Conservation (phyloP, 92 coral and sea anemone genomes). For the Meandrina meandrites region DNA sequence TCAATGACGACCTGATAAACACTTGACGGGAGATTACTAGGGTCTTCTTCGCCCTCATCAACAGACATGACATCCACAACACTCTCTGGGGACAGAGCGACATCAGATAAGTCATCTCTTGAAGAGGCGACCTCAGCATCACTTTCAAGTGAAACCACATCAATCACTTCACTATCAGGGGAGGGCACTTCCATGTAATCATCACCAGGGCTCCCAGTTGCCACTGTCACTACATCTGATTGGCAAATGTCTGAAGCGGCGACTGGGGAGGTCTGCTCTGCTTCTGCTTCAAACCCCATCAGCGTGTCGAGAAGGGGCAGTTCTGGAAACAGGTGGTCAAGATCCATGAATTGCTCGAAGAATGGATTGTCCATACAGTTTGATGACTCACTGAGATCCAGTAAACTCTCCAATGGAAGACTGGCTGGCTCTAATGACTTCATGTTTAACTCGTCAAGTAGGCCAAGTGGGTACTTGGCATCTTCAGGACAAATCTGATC, state of each 20-base stretch:
- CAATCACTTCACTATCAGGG: slow-evolving; percentile 38
- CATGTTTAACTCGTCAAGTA: slow-evolving; percentile 28
- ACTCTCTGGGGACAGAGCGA: slow-evolving; percentile 32
- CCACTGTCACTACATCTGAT: slow-evolving; percentile 44
- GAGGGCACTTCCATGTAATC: slow-evolving; percentile 28
- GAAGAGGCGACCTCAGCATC: slow-evolving; percentile 8
- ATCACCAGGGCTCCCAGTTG: neutral
- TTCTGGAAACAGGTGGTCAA: slow-evolving; percentile 67
- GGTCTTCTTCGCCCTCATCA: neutral
- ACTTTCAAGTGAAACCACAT: slow-evolving; percentile 16
- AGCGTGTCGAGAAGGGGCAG: slow-evolving; percentile 39
- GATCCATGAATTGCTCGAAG: slow-evolving; percentile 80
- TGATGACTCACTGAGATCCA: slow-evolving; percentile 29
- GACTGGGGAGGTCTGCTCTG: slow-evolving; percentile 38
- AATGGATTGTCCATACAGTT: slow-evolving; percentile 68
- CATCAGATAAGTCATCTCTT: slow-evolving; percentile 8
- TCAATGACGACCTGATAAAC: neutral
- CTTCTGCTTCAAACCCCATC: slow-evolving; percentile 42
- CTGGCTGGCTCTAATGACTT: neutral
- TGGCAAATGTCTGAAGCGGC: slow-evolving; percentile 47
- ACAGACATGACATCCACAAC: slow-evolving; percentile 11
- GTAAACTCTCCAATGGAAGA: slow-evolving; percentile 28
- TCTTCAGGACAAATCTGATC: slow-evolving; percentile 1
- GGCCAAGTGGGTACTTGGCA: neutral
- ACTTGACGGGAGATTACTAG: neutral